Evolutionary conservation across 2,113 vertebrate genomes (phyloP).

Genomic region (Scomber colias): DNA sequence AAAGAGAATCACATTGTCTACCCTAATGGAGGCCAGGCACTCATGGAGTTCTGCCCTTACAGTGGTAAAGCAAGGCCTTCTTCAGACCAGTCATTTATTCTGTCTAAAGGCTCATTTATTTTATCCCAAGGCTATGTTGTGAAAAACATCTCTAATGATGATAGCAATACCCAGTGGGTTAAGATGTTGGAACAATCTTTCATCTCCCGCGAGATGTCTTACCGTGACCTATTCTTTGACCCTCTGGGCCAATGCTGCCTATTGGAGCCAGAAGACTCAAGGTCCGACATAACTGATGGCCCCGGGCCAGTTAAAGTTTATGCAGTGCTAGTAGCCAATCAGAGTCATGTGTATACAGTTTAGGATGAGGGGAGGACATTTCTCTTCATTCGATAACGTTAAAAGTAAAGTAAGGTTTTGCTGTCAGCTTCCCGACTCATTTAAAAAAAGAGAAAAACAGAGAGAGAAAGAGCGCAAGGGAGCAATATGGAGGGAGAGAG

Average conservation of each 20-base stretch:
- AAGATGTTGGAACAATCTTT: constrained; percentile 69
- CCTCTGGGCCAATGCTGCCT: constrained; percentile 68
- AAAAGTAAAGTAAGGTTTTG: no score
- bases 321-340: no score
- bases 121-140: constrained; percentile 76
- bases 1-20: constrained; percentile 66
- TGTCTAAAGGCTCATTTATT: constrained; percentile 80
- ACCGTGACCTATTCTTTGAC: constrained; percentile 69
- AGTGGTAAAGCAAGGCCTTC: constrained; percentile 57
- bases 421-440: no score
- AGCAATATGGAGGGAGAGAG: no score
- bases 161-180: constrained; percentile 76
- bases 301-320: no score
- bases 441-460: no score
- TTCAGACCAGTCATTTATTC: constrained; percentile 73
- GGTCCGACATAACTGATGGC: no score
- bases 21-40: constrained; percentile 69
- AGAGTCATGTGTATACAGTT: no score
- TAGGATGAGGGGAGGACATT: no score
- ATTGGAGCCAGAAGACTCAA: constrained; percentile 70
- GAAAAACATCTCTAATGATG: constrained; percentile 82
- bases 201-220: constrained; percentile 68
- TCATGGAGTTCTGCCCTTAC: constrained; percentile 68
- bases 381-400: no score
- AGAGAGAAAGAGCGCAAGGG: no score